A percentile compares a stretch with the other conserved stretches of the same genome.
These are phyloP conservation scores for Xanthia togata DNA, from an alignment of 2,888 invertebrate genomes.

Conservation along the genomic window DNA sequence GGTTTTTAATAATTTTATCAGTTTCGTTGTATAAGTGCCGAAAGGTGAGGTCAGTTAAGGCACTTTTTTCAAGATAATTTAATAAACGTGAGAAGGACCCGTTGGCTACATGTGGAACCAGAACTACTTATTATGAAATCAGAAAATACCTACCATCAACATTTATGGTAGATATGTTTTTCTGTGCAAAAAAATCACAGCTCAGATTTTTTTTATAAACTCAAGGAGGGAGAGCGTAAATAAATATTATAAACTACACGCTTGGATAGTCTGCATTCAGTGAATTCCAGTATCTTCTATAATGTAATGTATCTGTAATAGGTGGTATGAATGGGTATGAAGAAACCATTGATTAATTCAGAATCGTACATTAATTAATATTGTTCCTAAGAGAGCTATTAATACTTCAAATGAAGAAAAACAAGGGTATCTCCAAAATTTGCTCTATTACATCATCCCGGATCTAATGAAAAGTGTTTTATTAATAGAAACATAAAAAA, in stretches of 20 bases:
- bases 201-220: neutral
- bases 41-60: constrained; percentile 40
- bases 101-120: neutral
- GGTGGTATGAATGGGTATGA: neutral
- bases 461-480: constrained; percentile 11
- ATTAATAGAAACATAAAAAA: neutral
- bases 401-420: neutral
- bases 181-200: too few relatives aligned
- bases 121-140: constrained; percentile 13
- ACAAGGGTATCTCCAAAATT: neutral
- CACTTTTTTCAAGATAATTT: constrained; percentile 16
- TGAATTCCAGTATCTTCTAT: neutral
- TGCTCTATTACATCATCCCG: neutral
- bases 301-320: neutral
- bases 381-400: neutral
- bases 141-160: neutral
- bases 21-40: constrained; percentile 37
- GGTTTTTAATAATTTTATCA: constrained; percentile 51
- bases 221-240: neutral
- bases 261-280: neutral
- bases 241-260: constrained; percentile 5
- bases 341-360: neutral
- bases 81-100: neutral
- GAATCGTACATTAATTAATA: neutral
- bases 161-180: too few relatives aligned